Evolutionary conservation across 1,140 invertebrate species (phyloP), one percentile per base, ranked within the genome.

Genomic region (Pseudomyrmex pallidus): DNA sequence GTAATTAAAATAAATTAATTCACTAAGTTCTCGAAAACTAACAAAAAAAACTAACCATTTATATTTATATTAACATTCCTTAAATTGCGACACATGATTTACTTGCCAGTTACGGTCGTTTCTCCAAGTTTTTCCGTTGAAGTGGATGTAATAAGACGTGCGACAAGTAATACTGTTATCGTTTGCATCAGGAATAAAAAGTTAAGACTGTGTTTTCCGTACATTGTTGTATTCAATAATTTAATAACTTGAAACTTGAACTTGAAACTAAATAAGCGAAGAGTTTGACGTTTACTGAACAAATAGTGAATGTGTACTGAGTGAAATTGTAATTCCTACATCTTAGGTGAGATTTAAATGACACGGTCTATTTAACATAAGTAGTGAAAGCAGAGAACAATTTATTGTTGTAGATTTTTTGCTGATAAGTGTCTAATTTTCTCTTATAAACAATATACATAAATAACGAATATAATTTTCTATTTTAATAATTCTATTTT

Each of bases 341-440:
- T 46, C 4, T 50, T 2, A 1, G 12, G 4, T n/a, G 48, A 70
- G 70, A n/a, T 80, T 61, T 68, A n/a, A 10, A 57, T 48, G 10
- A 2, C 25, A 59, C 46, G 76, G 66, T 80, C 76, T 72, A 72
- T 72, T 80, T 80, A 70, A 4, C 72, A 59, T 1, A 70, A 72
- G 25, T 15, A 70, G 76, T 78, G 76, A 78, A 78, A 78, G 76
- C 54, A 4, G 15, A 77, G 44, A 56, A 64, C 8, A 66, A 76
- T 77, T 12, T 44, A 57, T 70, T 2, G 10, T 78, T 46, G 13
- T 22, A 57, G 20, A 68, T 57, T 57, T 35, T 4, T 10, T 78
- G 20, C 54, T 46, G n/a, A 57, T 2, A 46, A 57, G 22, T 25
- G 10, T 68, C 17, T 46, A 56, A 2, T 20, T 67, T 44, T 35